A percentile compares a stretch with the other conserved stretches of the same genome.
Evolutionary conservation across 37 sponge, comb jelly and placozoan species (phyloP).

Genomic region (Mnemiopsis leidyi): DNA sequence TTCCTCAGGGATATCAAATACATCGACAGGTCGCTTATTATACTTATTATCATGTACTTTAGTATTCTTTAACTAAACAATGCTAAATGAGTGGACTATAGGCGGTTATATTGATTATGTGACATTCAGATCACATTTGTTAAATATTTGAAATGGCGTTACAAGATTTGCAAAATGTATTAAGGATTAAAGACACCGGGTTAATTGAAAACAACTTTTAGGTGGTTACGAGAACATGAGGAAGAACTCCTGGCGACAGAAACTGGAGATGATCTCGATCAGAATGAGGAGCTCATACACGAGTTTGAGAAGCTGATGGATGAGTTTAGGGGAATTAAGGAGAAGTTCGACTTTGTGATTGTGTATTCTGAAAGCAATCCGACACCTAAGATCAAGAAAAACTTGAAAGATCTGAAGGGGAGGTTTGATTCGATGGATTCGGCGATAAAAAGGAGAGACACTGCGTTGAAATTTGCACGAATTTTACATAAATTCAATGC

Average conservation of each 20-base stretch:
- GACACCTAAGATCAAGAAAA: not conserved
- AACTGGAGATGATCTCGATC: slow-evolving; percentile 21
- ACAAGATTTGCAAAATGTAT: too few species aligned
- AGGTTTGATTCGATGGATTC: not conserved
- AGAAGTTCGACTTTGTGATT: not conserved
- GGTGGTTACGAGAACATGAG: slow-evolving; percentile 10
- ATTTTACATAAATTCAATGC: not conserved
- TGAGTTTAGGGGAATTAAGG: not conserved
- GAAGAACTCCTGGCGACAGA: not conserved
- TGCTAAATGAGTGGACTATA: too few species aligned
- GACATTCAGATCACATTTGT: too few species aligned
- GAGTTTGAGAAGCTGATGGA: not conserved
- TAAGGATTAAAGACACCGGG: too few species aligned
- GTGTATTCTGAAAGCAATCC: not conserved
- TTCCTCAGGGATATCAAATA: not conserved
- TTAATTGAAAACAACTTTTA: too few species aligned
- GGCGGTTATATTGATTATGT: too few species aligned
- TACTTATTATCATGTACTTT: not conserved
- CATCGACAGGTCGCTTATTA: not conserved
- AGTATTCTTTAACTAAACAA: too few species aligned
- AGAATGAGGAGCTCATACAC: not conserved
- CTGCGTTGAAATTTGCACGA: not conserved
- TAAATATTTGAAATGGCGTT: too few species aligned
- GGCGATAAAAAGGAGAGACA: not conserved
- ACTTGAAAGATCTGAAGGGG: not conserved